Base-by-base conservation (phyloP, 2,888 invertebrate genomes). In the Flabesymbios commensalis region DNA sequence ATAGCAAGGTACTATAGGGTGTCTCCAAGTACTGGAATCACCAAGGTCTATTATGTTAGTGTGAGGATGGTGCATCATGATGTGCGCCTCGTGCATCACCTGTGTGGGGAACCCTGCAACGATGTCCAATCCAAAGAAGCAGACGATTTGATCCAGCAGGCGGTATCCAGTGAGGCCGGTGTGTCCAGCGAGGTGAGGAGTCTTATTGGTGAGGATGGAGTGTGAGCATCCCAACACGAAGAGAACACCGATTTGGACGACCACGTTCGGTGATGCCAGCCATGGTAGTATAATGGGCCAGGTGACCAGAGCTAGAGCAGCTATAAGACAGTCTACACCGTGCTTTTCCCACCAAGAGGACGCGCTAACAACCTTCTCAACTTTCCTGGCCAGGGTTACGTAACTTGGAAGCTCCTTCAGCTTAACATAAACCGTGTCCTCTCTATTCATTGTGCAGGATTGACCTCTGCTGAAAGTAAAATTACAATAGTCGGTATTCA, bases 11-110 rank as follows among this genome's bases (percentile, higher is more conserved):
- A 80, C 62, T 29, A 72, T 64, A 2, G 80, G 78, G 0, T 68
- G 70, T 54, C 74, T 77, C 77, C 78, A 80, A 1, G 76, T 74
- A 57, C 76, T 76, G 2, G 79, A 79, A 62, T 80, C 80, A 0
- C 80, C 80, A 19, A 75, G 66, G 1, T 79, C 80, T 7, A 80
- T 75, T 53, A 80, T 78, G 61, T 80, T 80, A 1, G 80, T 80
- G 67, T 78, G 76, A 0, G 80, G 79, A 49, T 80, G 80, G 58
- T 80, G 80, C 24, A 59, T 57, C 56, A 72, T 73, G n/a, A 80
- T 74, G 62, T 80, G 80, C 3, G 76, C 74, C 29, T 74, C 72
- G 52, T 71, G 65, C 2, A 71, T 75, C 4, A 73, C 49, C n/a
- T 74, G 71, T 3, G 70, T 66, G 0, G 78, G 75, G 64, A 76